These are phyloP conservation scores for Zygaena filipendulae DNA, from an alignment of 2,888 invertebrate genomes.

Conservation along the genomic window DNA sequence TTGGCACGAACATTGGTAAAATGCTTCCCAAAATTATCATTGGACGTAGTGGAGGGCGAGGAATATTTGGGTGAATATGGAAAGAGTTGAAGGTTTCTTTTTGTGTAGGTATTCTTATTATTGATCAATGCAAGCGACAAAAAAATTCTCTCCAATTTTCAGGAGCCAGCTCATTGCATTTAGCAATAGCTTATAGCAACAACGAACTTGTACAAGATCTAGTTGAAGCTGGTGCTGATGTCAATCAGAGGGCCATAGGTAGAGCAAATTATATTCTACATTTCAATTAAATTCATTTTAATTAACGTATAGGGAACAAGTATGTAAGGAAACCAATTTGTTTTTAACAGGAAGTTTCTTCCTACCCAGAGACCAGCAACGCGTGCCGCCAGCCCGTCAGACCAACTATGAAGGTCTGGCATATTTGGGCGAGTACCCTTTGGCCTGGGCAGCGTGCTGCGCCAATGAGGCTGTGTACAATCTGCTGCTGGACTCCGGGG, in stretches of 20 bases:
- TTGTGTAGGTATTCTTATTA: no score
- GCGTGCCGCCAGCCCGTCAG: constrained; percentile 77
- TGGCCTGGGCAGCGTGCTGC: constrained; percentile 98
- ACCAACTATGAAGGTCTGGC: constrained; percentile 97
- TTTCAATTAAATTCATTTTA: neutral
- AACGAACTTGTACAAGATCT: constrained; percentile 94
- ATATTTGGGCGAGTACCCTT: constrained; percentile 96
- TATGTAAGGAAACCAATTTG: no score
- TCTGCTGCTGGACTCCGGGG: constrained; percentile 88
- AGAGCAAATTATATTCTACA: no score
- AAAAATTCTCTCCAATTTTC: constrained; percentile 13
- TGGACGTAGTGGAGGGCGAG: constrained; percentile 97
- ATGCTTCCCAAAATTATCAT: constrained; percentile 89
- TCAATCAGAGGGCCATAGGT: constrained; percentile 94
- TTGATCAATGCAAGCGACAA: no score
- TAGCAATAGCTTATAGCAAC: constrained; percentile 97
- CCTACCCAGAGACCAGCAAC: constrained; percentile 93
- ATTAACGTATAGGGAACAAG: no score
- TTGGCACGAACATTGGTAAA: constrained; percentile 90
- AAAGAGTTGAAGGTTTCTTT: no score
- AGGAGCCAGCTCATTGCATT: constrained; percentile 93
- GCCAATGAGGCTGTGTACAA: constrained; percentile 98
- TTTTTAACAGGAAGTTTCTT: constrained; percentile 97
- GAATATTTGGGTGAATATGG: constrained; percentile 91
- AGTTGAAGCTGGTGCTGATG: constrained; percentile 91